Evolutionary conservation across 2,797 vertebrate genomes (phyloP), one percentile per base, ranked within the genome.

Genomic region (Trichosurus vulpecula): DNA sequence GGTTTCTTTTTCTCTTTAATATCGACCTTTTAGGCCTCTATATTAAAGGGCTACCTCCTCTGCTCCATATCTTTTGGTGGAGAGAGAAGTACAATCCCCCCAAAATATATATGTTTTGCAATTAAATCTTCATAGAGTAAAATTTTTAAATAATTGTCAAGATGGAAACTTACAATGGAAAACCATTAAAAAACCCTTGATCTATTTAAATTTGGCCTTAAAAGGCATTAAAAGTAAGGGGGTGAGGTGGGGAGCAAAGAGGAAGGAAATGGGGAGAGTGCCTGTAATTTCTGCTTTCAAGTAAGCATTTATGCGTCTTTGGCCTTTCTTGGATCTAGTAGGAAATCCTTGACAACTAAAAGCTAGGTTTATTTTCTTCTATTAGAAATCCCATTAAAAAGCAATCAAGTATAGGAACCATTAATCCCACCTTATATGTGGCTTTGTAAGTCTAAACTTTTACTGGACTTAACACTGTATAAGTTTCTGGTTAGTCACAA

Each of bases 381-480:
- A 54, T 89, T 96, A 91, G 90, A 95, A 97, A 94, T 52, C 16
- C 19, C 10, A 16, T 91, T 91, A 54, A 91, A 91, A 91, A 91
- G 53, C 5, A 95, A 31, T 66, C 54, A 93, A 55, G 27, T 0
- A 55, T 1, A 95, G 19, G 41, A 92, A 95, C 52, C 47, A 92
- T 29, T 66, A 91, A 52, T 57, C 12, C 22, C 6, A 57, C 11
- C 29, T 95, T 4, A n/a, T 22, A 93, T 91, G 93, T 95, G 94
- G 31, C 30, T 54, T 89, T 10, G 0, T 47, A 41, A 81, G n/a
- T 81, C n/a, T 19, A 47, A 47, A 41, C 81, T 81, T 74, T 47
- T 81, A 41, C 19, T 81, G 66, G n/a, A 81, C 19, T 81, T 81
- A 81, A 81, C 41, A 81, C 22, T 81, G 19, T 47, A 3, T 47